Evolutionary conservation across 2,888 invertebrate genomes (phyloP).

Genomic region (Desoria tigrina): DNA sequence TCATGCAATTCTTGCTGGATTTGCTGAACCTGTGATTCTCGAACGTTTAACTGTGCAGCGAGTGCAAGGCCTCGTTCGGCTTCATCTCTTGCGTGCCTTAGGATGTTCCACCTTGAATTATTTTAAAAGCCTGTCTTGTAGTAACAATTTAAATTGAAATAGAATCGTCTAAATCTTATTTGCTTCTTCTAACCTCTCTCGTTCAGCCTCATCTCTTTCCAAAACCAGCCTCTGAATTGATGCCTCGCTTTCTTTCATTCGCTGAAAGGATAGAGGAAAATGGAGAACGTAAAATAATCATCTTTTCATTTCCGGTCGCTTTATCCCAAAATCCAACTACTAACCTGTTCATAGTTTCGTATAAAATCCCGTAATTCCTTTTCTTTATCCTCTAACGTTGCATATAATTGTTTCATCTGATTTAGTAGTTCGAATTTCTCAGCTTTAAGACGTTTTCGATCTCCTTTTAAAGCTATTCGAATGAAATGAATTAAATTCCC

Average conservation of each 20-base stretch:
- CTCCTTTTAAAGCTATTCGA: constrained; percentile 74
- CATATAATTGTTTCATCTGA: constrained; percentile 93
- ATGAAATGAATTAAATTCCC: constrained; percentile 4
- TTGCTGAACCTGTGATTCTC: constrained; percentile 81
- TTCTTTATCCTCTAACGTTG: constrained; percentile 91
- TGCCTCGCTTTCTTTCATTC: constrained; percentile 78
- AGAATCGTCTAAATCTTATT: too few species aligned
- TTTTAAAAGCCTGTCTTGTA: too few species aligned
- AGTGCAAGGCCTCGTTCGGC: constrained; percentile 82
- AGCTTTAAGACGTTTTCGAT: constrained; percentile 84
- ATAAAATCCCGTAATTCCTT: constrained; percentile 91
- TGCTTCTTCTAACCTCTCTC: too few species aligned
- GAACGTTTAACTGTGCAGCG: constrained; percentile 81
- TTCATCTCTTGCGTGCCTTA: constrained; percentile 85
- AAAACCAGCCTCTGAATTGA: constrained; percentile 64
- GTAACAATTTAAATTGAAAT: too few species aligned
- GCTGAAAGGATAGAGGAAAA: constrained; percentile 57
- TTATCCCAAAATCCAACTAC: constrained; percentile 25
- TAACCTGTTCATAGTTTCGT: constrained; percentile 86
- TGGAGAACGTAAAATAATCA: neutral
- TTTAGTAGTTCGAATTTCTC: constrained; percentile 90
- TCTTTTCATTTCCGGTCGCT: neutral
- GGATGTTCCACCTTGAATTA: constrained; percentile 82
- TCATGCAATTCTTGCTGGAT: constrained; percentile 82
- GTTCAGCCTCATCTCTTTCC: constrained; percentile 73